Evolutionary conservation across 2,888 invertebrate species (phyloP).

Genomic region (Patella depressa): DNA sequence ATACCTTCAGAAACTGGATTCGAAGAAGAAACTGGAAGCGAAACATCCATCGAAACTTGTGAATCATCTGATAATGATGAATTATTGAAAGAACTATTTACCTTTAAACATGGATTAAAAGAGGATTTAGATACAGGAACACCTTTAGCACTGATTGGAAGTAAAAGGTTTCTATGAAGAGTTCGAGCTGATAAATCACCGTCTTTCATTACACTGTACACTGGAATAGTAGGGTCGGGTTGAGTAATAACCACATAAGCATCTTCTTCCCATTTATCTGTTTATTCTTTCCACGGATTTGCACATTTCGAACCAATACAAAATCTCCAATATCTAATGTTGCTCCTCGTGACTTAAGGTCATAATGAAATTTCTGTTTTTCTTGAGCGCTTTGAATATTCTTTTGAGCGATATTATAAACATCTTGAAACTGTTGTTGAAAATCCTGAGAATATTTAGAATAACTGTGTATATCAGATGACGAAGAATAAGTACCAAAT

Average conservation of each 20-base stretch:
- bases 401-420: slow-evolving; percentile 16
- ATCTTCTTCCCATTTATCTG: neutral
- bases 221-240: neutral
- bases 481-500: slow-evolving; percentile 16
- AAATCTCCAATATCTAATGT: slow-evolving; percentile 15
- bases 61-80: too few species aligned
- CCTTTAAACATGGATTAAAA: too few species aligned
- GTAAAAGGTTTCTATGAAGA: neutral
- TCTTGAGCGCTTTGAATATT: slow-evolving; percentile 10
- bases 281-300: neutral
- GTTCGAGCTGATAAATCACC: neutral
- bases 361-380: slow-evolving; percentile 21
- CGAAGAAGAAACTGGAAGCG: too few species aligned
- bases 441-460: slow-evolving; percentile 9
- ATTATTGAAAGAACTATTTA: too few species aligned
- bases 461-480: neutral
- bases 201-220: neutral
- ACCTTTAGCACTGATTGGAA: too few species aligned
- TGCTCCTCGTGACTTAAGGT: slow-evolving; percentile 14
- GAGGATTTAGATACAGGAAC: too few species aligned
- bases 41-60: too few species aligned
- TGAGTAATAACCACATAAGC: neutral
- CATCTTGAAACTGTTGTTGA: neutral
- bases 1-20: too few species aligned
- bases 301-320: slow-evolving; percentile 11